Evolutionary conservation across 1,140 invertebrate species (phyloP).

Genomic region (Hylyphantes graminicola): DNA sequence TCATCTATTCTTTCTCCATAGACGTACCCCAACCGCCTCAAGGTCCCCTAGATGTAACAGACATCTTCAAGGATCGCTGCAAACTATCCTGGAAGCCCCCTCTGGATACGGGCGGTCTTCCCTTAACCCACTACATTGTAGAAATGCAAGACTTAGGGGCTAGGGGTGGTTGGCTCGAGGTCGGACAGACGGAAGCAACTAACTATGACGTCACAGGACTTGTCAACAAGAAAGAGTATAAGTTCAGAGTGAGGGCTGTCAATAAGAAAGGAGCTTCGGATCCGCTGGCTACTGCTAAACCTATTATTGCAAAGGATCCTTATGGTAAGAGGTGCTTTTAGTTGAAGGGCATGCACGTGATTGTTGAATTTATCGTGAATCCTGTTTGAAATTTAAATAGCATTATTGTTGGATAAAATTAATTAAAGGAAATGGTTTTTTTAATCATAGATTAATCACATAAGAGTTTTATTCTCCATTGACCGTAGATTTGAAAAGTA

Average conservation of each 20-base stretch:
- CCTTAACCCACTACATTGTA: constrained; percentile 90
- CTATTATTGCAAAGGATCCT: constrained; percentile 95
- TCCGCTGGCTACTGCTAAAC: constrained; percentile 85
- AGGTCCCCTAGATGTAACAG: constrained; percentile 87
- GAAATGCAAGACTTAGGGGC: constrained; percentile 87
- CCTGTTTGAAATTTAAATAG: background rate
- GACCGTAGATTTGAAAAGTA: too few relatives aligned
- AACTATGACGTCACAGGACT: constrained; percentile 90
- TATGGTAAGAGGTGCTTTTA: constrained; percentile 79
- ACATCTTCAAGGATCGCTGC: constrained; percentile 92
- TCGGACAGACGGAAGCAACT: constrained; percentile 75
- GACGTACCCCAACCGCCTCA: constrained; percentile 87
- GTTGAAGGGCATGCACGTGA: too few relatives aligned
- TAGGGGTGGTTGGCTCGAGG: constrained; percentile 83
- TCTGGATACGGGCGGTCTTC: constrained; percentile 91
- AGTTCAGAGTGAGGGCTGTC: constrained; percentile 94
- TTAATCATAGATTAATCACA: too few relatives aligned
- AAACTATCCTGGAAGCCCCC: constrained; percentile 91
- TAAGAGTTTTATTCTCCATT: too few relatives aligned
- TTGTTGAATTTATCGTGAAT: background rate
- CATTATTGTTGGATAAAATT: background rate
- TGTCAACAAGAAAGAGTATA: constrained; percentile 87
- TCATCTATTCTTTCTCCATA: constrained; percentile 65
- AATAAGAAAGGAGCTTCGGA: constrained; percentile 85
- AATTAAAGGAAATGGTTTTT: background rate